A percentile compares a stretch with the other conserved stretches of the same genome.
phyloP scores from a whole-genome alignment of 2,113 vertebrate genomes.

The Arizona elegans region DNA sequence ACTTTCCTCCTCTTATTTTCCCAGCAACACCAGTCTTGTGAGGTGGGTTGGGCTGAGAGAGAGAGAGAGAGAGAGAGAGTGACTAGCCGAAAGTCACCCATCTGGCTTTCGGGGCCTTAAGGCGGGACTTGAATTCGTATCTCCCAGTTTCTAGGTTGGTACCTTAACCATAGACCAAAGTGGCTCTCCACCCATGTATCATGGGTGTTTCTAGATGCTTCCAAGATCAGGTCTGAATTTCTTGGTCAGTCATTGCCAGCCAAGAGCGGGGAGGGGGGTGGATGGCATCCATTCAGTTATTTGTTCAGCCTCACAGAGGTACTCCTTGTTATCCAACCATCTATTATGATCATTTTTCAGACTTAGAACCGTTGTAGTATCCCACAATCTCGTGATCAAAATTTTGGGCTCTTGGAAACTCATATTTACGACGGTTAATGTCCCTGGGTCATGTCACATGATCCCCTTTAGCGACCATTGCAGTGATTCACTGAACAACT shows the following conservation, averaged over 20 bases:
- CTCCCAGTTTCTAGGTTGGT: not conserved
- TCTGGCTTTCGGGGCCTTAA: not conserved
- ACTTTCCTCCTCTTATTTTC: not conserved
- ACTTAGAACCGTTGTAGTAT: not conserved
- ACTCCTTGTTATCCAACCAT: not conserved
- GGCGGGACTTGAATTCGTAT: not conserved
- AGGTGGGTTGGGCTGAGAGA: not conserved
- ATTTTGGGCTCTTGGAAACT: not conserved
- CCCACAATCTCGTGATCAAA: not conserved
- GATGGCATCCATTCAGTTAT: not conserved
- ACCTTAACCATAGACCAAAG: not conserved
- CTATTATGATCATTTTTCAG: not conserved
- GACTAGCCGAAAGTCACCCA: not conserved
- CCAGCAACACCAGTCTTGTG: not conserved
- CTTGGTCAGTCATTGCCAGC: not conserved
- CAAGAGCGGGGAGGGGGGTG: not conserved
- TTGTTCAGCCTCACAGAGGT: not conserved
- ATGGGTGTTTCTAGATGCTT: not conserved
- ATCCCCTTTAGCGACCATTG: too few species aligned
- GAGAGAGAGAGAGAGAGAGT: not conserved
- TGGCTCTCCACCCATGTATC: not conserved
- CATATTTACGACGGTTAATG: not conserved
- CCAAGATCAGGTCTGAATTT: not conserved
- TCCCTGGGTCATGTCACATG: not conserved
- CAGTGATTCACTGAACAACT: not conserved